Conservation (phyloP, 1,140 invertebrate species). For the Chymomyza costata region DNA sequence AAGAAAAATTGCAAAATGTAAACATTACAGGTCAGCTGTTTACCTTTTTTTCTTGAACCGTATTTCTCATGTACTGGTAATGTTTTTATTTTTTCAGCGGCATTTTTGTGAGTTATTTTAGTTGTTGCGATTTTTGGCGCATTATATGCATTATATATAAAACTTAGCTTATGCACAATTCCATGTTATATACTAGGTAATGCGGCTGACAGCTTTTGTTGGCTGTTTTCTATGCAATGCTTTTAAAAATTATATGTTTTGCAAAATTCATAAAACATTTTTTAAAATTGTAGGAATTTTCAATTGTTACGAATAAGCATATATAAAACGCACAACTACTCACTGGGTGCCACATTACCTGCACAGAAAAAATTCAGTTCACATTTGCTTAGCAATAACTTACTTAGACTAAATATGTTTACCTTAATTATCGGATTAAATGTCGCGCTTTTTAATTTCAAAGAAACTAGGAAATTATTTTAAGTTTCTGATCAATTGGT, state of each 20-base stretch:
- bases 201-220: conserved; percentile 49
- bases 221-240: conserved; percentile 14
- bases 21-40: too few relatives aligned
- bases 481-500: too few relatives aligned
- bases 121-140: neutral
- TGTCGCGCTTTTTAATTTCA: too few relatives aligned
- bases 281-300: conserved; percentile 24
- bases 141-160: too few relatives aligned
- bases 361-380: conserved; percentile 13
- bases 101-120: conserved; percentile 14
- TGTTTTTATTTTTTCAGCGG: conserved; percentile 25
- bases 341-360: conserved; percentile 51
- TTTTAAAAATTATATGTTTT: conserved; percentile 1
- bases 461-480: too few relatives aligned
- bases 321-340: conserved; percentile 52
- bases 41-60: too few relatives aligned
- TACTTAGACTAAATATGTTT: neutral
- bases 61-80: too few relatives aligned
- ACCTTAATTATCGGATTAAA: conserved; percentile 1
- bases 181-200: conserved; percentile 11
- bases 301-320: neutral
- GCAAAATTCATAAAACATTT: conserved; percentile 31
- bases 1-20: too few relatives aligned
- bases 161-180: too few relatives aligned
- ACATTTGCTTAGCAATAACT: conserved; percentile 16